Conservation (phyloP, 2,797 vertebrate species). For the Uromys caudimaculatus region DNA sequence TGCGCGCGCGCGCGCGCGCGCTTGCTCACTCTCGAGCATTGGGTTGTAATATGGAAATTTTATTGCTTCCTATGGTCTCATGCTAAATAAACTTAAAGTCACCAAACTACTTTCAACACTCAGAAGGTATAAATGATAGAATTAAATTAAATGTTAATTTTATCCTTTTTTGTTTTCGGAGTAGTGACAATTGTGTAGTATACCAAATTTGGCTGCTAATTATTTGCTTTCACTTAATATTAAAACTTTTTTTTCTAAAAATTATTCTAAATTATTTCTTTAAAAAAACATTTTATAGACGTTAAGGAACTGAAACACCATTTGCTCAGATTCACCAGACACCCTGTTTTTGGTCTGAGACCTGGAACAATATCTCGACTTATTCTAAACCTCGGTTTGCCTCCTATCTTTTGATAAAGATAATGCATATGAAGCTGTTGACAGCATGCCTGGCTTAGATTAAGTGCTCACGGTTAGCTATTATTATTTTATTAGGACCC, state of each 20-base stretch:
- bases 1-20: rapidly evolving
- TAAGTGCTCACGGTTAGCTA: slow-evolving; percentile 25
- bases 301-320: background rate
- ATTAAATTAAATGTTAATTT: slow-evolving; percentile 51
- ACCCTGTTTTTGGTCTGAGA: slow-evolving; percentile 6
- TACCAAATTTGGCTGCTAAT: slow-evolving; percentile 54
- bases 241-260: background rate
- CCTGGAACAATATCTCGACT: background rate
- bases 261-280: slow-evolving; percentile 27
- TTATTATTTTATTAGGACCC: slow-evolving; percentile 69
- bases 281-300: background rate
- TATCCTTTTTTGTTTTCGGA: slow-evolving; percentile 12
- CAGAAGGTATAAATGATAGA: background rate
- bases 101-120: background rate
- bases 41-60: slow-evolving; percentile 22
- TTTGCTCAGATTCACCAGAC: background rate
- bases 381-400: slow-evolving; percentile 32
- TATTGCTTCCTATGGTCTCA: slow-evolving; percentile 40
- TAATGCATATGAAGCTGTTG: slow-evolving; percentile 32
- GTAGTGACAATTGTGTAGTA: slow-evolving; percentile 27
- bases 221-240: slow-evolving; percentile 61
- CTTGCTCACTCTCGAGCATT: background rate
- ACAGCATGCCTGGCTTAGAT: background rate
- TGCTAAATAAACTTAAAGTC: slow-evolving; percentile 44
- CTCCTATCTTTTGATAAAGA: background rate